Base-by-base conservation (phyloP, 1,140 invertebrate species). In the Zophobas morio region DNA sequence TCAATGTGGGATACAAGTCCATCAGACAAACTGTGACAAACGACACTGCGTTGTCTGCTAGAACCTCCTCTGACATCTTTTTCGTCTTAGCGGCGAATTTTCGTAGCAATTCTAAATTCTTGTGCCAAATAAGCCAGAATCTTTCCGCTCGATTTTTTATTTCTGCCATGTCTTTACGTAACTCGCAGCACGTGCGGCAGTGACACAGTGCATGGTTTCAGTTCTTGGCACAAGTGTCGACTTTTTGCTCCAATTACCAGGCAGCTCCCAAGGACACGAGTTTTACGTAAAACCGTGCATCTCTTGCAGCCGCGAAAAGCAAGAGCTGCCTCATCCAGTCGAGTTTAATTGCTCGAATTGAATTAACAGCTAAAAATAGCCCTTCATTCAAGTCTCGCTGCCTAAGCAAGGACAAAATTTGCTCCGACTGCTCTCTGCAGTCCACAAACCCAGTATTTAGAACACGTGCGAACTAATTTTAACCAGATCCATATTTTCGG, bases 141-240 rank as follows among this genome's bases (percentile, higher is more conserved):
- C 20, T 20, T 20, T 20, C 20, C 20, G 20, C 20, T 20, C 20
- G 20, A 20, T 20, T 51, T 51, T 51, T 20, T 20, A 51, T 51
- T 51, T 2, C 49, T 6, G n/a, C 42, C 20, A 20, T 20, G 1
- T 35, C 34, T 35, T 57, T 57, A 57, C 54, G 34, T 35, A 57
- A 57, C 34, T 36, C 1, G 3, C 33, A 57, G 33, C 54, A 57
- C 54, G 54, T 57, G 54, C 49, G 49, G 4, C 34, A 36, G 32
- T 57, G 54, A 4, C 54, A 53, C 6, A n/a, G 36, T 60, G 33
- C 37, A 71, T 47, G 66, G 1, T 71, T 39, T 32, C 6, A 33
- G 40, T 40, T 71, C 32, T 71, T 71, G 66, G 66, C 66, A 71
- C 66, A 47, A 32, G 35, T 20, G 46, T 46, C 40, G 6, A n/a